Evolutionary conservation across 1,140 invertebrate species (phyloP), one percentile per base, ranked within the genome.

Genomic region (Panagrolaimus sp.): DNA sequence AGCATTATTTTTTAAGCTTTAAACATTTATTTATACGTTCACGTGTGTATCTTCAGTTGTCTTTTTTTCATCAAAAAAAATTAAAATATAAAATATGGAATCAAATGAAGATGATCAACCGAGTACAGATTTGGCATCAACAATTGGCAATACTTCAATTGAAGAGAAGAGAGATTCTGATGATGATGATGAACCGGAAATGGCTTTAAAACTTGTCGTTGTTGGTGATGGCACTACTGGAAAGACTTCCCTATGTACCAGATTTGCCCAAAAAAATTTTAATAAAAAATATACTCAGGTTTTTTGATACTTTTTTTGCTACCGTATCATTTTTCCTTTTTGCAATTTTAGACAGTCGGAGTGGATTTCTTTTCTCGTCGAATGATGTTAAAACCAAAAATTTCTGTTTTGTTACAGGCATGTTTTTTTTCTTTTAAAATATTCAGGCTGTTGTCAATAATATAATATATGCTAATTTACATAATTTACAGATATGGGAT

Each of bases 401-500:
- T 70, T 46, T 32, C 68, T 52, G 75, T 80, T 32, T 55, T 83
- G 15, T 52, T 83, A 24, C 80, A 88, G 87, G 76, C 82, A 55
- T 46, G 46, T 71, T 75, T 32, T 28, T 48, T 69, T 63, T 44
- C 43, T 70, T 47, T 43, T 1, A 17, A 65, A 65, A 14, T 65
- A 26, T 38, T 21, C 62, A 15, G 21, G n/a, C 28, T 24, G 44
- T 24, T 1, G n/a, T 24, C 28, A 64, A 64, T 44, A n/a, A 44
- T 38, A 64, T 38, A 44, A 17, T 44, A 26, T 80, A 79, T 63
- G 52, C 76, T 72, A 74, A 80, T 0, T 87, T 89, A 80, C 87
- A 90, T 21, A 88, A 88, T 55, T 82, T 92, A 28, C 88, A 91
- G 83, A 85, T 94, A 17, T 92, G 91, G 87, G 92, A 94, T 82